Evolutionary conservation across 2,113 vertebrate species (phyloP).

Genomic region (Gobius niger): DNA sequence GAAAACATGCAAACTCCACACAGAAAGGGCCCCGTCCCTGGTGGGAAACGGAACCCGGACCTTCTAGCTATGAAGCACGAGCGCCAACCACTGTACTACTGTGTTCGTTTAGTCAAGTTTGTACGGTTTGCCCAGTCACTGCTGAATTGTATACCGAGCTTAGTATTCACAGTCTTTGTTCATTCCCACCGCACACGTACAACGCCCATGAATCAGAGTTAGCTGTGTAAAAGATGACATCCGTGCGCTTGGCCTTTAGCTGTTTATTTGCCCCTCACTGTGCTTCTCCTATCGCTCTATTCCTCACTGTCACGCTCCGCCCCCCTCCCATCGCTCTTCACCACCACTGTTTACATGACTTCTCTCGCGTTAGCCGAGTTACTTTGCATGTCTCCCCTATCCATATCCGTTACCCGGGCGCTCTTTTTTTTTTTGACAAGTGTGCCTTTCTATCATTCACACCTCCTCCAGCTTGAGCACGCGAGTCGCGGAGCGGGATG

Average conservation of each 20-base stretch:
- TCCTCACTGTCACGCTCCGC: conserved; percentile 10
- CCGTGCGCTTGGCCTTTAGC: conserved; percentile 33
- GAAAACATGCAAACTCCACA: no score
- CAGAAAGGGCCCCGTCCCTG: no score
- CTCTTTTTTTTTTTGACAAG: conserved; percentile 24
- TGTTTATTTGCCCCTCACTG: conserved; percentile 5
- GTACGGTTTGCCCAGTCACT: no score
- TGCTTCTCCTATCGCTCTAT: conserved; percentile 18
- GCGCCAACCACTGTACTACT: no score
- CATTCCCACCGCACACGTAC: no score
- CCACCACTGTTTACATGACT: conserved; percentile 33
- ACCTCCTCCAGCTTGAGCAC: conserved; percentile 44
- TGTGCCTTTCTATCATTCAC: conserved; percentile 53
- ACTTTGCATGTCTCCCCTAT: conserved; percentile 38
- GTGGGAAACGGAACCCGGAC: no score
- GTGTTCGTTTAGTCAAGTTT: no score
- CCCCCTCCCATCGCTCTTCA: conserved; percentile 30
- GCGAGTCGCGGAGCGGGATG: conserved; percentile 49
- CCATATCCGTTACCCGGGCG: conserved; percentile 41
- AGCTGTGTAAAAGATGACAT: conserved; percentile 3
- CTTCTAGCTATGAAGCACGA: no score
- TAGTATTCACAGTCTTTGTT: no score
- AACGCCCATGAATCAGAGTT: no score
- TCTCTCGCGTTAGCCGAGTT: conserved; percentile 20
- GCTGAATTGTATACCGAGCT: no score